phyloP scores from a whole-genome alignment of 2,888 invertebrate genomes.

The Heliconius cydno region DNA sequence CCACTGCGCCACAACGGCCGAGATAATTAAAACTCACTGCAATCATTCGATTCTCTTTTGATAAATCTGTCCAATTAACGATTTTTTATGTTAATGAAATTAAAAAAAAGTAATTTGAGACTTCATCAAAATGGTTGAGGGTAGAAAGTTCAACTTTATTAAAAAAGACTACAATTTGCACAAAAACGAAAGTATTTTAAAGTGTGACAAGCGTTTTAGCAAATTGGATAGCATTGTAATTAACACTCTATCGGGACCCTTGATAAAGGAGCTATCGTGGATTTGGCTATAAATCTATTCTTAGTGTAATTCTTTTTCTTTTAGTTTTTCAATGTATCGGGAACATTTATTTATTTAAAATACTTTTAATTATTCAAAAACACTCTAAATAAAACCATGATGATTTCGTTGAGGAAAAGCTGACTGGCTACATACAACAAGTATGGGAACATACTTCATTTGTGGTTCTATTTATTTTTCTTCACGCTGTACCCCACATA shows the following conservation, averaged over 20 bases:
- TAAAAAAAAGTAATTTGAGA: background rate
- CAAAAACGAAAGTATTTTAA: background rate
- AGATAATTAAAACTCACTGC: background rate
- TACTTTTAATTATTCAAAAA: background rate
- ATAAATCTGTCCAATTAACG: background rate
- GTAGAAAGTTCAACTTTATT: background rate
- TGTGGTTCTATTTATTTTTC: too few species aligned
- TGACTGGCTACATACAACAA: too few species aligned
- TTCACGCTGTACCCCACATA: too few species aligned
- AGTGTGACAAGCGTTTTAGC: slow-evolving; percentile 24
- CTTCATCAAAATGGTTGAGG: background rate
- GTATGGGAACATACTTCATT: too few species aligned
- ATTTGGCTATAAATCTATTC: slow-evolving; percentile 28
- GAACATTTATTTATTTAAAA: background rate
- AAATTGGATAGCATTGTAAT: slow-evolving; percentile 29
- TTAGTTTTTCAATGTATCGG: background rate
- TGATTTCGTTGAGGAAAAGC: too few species aligned
- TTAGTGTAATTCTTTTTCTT: slow-evolving; percentile 7
- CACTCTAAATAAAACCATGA: too few species aligned
- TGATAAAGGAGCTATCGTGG: slow-evolving; percentile 28
- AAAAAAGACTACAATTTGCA: slow-evolving; percentile 12
- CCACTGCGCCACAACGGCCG: background rate
- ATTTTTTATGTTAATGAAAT: slow-evolving; percentile 15
- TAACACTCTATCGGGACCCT: slow-evolving; percentile 20
- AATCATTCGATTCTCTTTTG: background rate